Percentiles rank a stretch among this genome's conserved stretches.
phyloP scores from a whole-genome alignment of 53 echinoderm and acorn worm genomes.

The Astropecten irregularis region DNA sequence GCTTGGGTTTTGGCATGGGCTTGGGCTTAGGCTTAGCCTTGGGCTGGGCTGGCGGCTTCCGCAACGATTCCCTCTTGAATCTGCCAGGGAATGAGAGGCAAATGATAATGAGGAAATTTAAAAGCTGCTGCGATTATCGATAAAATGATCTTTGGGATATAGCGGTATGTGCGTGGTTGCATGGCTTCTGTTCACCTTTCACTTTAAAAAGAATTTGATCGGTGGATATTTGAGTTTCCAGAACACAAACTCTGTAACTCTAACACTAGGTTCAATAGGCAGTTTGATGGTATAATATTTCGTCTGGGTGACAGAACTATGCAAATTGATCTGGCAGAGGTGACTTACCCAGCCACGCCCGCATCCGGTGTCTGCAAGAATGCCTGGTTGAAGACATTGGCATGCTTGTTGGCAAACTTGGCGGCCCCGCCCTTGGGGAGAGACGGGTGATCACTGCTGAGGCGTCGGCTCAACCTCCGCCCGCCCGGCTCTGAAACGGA shows the following conservation, averaged over 20 bases:
- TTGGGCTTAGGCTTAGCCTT: conserved; percentile 76
- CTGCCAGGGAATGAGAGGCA: conserved; percentile 21
- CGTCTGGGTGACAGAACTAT: too few species aligned
- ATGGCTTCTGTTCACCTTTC: too few species aligned
- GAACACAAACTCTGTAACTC: too few species aligned
- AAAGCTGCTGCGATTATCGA: background rate
- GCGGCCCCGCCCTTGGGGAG: conserved; percentile 73
- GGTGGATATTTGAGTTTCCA: too few species aligned
- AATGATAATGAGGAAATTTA: background rate
- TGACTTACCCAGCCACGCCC: conserved; percentile 79
- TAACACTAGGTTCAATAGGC: too few species aligned
- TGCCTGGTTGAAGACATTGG: conserved; percentile 41
- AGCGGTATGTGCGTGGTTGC: too few species aligned
- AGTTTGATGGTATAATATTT: too few species aligned
- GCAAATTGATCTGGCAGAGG: background rate
- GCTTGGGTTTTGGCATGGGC: conserved; percentile 60
- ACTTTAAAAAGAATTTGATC: too few species aligned
- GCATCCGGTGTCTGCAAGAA: conserved; percentile 85
- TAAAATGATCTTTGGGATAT: too few species aligned
- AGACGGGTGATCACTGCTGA: conserved; percentile 67
- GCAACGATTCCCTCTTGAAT: conserved; percentile 66
- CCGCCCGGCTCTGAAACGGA: too few species aligned
- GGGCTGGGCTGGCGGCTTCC: conserved; percentile 59
- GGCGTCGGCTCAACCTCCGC: conserved; percentile 44
- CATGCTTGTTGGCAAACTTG: conserved; percentile 48